Evolutionary conservation across 53 echinoderm and acorn worm genomes (phyloP).

Genomic region (Mesocentrotus franciscanus): DNA sequence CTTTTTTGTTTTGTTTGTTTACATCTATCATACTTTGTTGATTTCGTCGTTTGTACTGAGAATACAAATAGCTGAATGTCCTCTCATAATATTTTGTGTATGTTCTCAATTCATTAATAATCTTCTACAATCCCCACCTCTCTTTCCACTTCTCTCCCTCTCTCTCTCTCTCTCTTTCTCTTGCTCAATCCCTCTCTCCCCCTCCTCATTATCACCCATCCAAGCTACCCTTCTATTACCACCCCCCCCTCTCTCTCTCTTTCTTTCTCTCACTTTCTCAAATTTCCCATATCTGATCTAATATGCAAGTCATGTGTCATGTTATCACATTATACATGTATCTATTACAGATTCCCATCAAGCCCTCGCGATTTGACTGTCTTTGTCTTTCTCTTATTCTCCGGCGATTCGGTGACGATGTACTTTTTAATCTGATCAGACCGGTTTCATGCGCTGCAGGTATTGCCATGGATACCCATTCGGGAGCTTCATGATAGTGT

Average conservation of each 20-base stretch:
- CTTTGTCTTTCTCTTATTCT: neutral
- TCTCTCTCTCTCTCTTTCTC: neutral
- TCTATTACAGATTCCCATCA: neutral
- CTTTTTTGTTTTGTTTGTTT: too few relatives aligned
- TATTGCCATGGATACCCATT: conserved; percentile 16
- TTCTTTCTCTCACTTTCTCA: neutral
- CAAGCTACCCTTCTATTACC: neutral
- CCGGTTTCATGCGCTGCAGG: neutral
- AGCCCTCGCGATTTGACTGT: neutral
- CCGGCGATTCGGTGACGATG: conserved; percentile 31
- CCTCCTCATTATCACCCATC: neutral
- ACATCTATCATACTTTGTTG: too few relatives aligned
- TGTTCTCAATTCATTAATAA: too few relatives aligned
- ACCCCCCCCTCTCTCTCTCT: neutral
- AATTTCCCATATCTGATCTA: conserved; percentile 11
- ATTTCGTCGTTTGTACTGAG: too few relatives aligned
- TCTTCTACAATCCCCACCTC: neutral
- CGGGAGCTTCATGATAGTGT: neutral
- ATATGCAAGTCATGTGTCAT: conserved; percentile 46
- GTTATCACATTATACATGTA: conserved; percentile 39
- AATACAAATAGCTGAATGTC: too few relatives aligned
- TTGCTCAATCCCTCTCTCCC: neutral
- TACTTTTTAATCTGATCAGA: conserved; percentile 51
- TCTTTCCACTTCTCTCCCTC: neutral
- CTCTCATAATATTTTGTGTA: too few relatives aligned